Conservation (phyloP, 2,797 vertebrate species). For the Naso thynnoides region DNA sequence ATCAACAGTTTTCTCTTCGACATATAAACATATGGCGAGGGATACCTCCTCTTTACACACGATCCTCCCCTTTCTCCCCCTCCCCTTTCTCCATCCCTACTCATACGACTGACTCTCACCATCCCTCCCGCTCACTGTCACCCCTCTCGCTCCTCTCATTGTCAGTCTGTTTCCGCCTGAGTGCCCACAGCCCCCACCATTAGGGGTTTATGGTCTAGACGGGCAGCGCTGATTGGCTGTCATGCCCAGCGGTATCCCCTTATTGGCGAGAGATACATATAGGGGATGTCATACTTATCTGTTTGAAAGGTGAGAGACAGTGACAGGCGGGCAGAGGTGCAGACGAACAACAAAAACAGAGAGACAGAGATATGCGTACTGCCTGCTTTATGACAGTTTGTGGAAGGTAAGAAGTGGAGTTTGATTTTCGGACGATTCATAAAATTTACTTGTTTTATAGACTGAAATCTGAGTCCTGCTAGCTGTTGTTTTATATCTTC, state of each 20-base stretch:
- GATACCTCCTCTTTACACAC: constrained; percentile 8
- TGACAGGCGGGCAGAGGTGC: constrained; percentile 57
- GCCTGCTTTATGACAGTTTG: constrained; percentile 40
- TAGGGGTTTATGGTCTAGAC: constrained; percentile 81
- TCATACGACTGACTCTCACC: constrained; percentile 76
- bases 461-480: neutral
- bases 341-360: constrained; percentile 42
- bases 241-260: constrained; percentile 42
- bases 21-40: constrained; percentile 83
- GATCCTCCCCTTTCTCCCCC: neutral
- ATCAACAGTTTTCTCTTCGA: constrained; percentile 76
- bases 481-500: neutral
- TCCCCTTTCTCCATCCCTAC: constrained; percentile 35
- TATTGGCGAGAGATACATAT: constrained; percentile 78
- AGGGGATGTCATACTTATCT: constrained; percentile 57
- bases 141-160: constrained; percentile 62
- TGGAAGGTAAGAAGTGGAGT: constrained; percentile 63
- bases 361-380: constrained; percentile 44
- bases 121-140: constrained; percentile 33
- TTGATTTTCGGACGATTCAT: constrained; percentile 8
- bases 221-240: constrained; percentile 76
- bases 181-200: constrained; percentile 51
- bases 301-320: constrained; percentile 80
- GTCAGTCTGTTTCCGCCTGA: constrained; percentile 77
- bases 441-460: neutral